Conservation (phyloP, 2,113 vertebrate species). For the Mirza zaza region DNA sequence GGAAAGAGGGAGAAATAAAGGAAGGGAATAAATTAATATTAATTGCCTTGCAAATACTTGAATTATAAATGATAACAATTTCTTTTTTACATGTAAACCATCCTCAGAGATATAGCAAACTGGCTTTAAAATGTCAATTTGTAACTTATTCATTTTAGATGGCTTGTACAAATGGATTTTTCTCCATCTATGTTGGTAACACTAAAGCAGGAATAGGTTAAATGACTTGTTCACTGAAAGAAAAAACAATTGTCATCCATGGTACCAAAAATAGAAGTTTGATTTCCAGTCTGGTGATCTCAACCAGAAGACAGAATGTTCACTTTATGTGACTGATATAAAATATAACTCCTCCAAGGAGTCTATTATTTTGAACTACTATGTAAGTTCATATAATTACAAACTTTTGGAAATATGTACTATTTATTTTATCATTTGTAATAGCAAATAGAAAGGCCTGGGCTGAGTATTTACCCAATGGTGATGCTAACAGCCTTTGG, state of each 20-base stretch:
- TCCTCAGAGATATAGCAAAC: not conserved
- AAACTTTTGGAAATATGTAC: conserved; percentile 62
- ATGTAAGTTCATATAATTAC: conserved; percentile 63
- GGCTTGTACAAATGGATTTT: not conserved
- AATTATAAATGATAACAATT: conserved; percentile 12
- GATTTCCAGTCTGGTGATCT: conserved; percentile 51
- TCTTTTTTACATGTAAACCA: not conserved
- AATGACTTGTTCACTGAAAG: conserved; percentile 2
- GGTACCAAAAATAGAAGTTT: conserved; percentile 60
- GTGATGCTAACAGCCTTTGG: conserved; percentile 43
- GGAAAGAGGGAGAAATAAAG: not conserved
- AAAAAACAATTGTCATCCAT: not conserved
- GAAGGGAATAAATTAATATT: not conserved
- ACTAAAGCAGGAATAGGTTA: conserved; percentile 52
- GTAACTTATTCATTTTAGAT: conserved; percentile 31
- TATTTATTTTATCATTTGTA: conserved; percentile 66
- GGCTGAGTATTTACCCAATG: conserved; percentile 59
- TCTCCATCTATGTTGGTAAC: not conserved
- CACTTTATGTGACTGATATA: conserved; percentile 51
- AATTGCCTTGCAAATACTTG: not conserved
- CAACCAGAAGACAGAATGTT: conserved; percentile 50
- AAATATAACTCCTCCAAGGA: conserved; percentile 46
- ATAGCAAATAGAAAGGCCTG: conserved; percentile 48
- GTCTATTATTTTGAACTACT: conserved; percentile 64
- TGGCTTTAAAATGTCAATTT: not conserved